phyloP scores from a whole-genome alignment of 2,113 vertebrate genomes.

The Gopherus flavomarginatus region DNA sequence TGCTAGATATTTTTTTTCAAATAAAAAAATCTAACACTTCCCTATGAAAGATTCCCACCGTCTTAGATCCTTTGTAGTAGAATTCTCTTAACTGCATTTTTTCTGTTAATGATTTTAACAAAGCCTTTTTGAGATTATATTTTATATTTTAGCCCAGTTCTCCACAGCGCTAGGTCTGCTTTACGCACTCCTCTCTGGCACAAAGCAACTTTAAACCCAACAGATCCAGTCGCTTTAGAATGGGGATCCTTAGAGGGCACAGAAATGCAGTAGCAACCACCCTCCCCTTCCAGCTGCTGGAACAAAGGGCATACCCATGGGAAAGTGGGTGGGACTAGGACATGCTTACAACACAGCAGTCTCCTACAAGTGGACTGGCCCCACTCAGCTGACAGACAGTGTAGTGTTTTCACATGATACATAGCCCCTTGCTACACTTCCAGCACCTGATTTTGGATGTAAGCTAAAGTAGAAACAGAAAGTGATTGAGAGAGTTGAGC shows the following conservation, averaged over 20 bases:
- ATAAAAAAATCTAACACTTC: constrained; percentile 4
- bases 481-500: not conserved
- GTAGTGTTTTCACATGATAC: constrained; percentile 44
- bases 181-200: not conserved
- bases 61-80: not conserved
- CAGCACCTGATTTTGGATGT: constrained; percentile 49
- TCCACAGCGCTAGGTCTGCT: rapidly evolving
- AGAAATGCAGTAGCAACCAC: not conserved
- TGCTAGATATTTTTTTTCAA: constrained; percentile 18
- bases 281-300: rapidly evolving
- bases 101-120: not conserved
- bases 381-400: constrained; percentile 64
- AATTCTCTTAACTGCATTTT: not conserved
- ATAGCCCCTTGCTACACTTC: constrained; percentile 28
- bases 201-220: rapidly evolving
- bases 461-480: constrained; percentile 15
- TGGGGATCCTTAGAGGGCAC: not conserved
- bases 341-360: too few relatives aligned
- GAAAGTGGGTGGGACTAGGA: too few relatives aligned
- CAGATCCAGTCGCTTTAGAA: not conserved
- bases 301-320: too few relatives aligned
- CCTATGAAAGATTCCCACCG: not conserved
- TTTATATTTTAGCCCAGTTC: not conserved
- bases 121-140: rapidly evolving
- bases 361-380: too few relatives aligned